Conservation (phyloP, 2,888 invertebrate species). For the Cybosia mesomella region DNA sequence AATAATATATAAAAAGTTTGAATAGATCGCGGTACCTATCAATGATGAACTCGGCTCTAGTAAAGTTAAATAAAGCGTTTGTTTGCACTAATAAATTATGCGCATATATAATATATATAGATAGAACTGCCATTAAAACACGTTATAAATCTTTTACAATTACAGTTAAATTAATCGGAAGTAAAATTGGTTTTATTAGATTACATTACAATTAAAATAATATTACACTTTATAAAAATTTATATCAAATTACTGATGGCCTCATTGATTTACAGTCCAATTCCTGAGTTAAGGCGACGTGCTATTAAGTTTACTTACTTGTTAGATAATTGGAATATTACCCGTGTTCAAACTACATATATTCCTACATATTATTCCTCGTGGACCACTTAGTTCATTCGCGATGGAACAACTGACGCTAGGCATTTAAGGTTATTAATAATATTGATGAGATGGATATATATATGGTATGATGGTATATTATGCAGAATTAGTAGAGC, state of each 20-base stretch:
- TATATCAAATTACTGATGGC: not conserved
- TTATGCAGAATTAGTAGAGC: too few species aligned
- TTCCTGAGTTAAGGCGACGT: not conserved
- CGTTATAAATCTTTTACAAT: conserved; percentile 2
- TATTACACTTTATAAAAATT: not conserved
- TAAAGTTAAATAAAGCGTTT: not conserved
- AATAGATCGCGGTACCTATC: not conserved
- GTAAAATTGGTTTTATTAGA: not conserved
- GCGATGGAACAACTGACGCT: not conserved
- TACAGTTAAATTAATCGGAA: conserved; percentile 4
- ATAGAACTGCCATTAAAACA: not conserved
- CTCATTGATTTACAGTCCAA: not conserved
- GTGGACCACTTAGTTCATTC: too few species aligned
- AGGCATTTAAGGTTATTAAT: not conserved
- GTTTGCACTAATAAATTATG: not conserved
- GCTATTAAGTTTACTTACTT: not conserved
- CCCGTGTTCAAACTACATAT: not conserved
- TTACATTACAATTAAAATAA: not conserved
- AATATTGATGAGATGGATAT: too few species aligned
- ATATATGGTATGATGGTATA: too few species aligned
- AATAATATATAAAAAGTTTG: not conserved
- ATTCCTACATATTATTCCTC: too few species aligned
- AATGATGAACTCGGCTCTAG: not conserved
- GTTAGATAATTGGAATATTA: not conserved
- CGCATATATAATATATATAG: not conserved